Percentiles rank a stretch among this genome's conserved stretches.
phyloP scores from a whole-genome alignment of 1,140 invertebrate genomes.

The Colletes latitarsis region DNA sequence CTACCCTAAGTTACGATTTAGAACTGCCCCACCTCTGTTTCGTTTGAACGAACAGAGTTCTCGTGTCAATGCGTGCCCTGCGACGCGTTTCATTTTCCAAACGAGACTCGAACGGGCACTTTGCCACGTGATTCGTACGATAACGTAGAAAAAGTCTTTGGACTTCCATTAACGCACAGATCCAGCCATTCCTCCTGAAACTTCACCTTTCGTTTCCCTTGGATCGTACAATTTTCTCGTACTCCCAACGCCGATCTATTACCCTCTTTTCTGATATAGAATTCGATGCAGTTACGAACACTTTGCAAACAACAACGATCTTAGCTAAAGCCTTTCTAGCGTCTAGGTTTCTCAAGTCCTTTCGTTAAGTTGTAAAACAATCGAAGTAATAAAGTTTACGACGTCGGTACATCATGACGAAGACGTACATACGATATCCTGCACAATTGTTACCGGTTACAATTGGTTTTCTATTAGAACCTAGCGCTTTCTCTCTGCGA shows the following conservation, averaged over 20 bases:
- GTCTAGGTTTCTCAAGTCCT: neutral
- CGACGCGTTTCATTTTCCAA: neutral
- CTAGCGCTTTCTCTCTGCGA: neutral
- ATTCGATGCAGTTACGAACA: no score
- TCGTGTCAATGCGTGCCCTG: constrained; percentile 3
- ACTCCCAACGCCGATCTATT: no score
- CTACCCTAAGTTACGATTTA: constrained; percentile 38
- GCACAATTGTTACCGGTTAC: no score
- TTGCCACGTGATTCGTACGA: constrained; percentile 2
- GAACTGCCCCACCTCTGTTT: constrained; percentile 12
- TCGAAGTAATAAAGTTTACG: neutral
- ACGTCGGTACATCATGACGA: no score
- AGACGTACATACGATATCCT: no score
- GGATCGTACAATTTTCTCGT: neutral
- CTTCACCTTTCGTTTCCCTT: neutral
- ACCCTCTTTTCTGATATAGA: no score
- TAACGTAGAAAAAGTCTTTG: constrained; percentile 47
- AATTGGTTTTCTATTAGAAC: no score
- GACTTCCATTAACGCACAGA: constrained; percentile 46
- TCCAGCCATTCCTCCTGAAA: constrained; percentile 30
- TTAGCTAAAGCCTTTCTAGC: no score
- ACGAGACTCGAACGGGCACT: neutral
- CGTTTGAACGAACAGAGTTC: constrained; percentile 20
- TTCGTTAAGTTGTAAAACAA: neutral
- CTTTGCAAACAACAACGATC: no score